phyloP scores from a whole-genome alignment of 2,797 vertebrate genomes.

The Periophthalmus magnuspinnatus region DNA sequence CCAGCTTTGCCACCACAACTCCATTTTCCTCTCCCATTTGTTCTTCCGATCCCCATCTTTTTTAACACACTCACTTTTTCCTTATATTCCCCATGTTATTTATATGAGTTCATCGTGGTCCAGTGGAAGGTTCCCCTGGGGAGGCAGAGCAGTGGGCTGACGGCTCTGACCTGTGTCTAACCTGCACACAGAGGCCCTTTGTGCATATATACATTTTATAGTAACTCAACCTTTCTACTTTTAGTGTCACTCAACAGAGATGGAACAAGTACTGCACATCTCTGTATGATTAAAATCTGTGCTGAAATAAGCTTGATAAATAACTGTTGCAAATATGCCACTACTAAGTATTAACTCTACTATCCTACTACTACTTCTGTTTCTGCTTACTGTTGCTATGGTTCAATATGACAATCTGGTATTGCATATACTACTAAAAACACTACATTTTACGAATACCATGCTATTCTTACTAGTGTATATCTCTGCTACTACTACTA shows the following conservation, averaged over 20 bases:
- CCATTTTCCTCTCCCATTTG: slow-evolving; percentile 31
- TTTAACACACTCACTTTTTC: slow-evolving; percentile 62
- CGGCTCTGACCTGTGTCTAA: slow-evolving; percentile 47
- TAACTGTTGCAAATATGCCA: not conserved
- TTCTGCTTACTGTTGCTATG: not conserved
- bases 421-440: no score
- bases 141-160: slow-evolving; percentile 37
- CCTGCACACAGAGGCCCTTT: slow-evolving; percentile 75
- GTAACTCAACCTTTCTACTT: slow-evolving; percentile 66
- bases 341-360: not conserved
- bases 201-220: slow-evolving; percentile 66
- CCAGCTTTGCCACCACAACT: slow-evolving; percentile 19
- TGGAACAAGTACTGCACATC: not conserved
- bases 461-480: no score
- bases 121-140: slow-evolving; percentile 53
- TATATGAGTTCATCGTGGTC: slow-evolving; percentile 65
- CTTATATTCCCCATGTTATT: slow-evolving; percentile 72
- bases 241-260: slow-evolving; percentile 22
- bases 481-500: no score
- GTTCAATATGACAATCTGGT: no score
- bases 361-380: not conserved
- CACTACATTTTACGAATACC: no score
- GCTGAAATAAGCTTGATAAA: not conserved
- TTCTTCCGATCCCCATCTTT: slow-evolving; percentile 36
- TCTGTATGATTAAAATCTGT: no score